A percentile compares a stretch with the other conserved stretches of the same genome.
phyloP scores from a whole-genome alignment of 2,888 invertebrate species.

The Hydroisotoma schaefferi region DNA sequence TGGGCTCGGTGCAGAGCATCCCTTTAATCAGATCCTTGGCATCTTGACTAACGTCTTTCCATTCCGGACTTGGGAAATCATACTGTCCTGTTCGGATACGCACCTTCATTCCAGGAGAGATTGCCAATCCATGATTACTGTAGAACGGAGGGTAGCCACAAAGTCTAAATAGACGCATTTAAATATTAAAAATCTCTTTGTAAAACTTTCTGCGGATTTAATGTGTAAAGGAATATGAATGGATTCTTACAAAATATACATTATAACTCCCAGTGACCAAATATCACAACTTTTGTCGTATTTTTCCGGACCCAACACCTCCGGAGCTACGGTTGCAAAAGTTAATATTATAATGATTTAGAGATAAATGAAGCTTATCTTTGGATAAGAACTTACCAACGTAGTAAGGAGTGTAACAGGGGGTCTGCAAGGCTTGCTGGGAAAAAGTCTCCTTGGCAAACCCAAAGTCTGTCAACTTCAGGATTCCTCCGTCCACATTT shows the following conservation, averaged over 20 bases:
- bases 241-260: slow-evolving; percentile 94
- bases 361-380: background rate
- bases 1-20: slow-evolving; percentile 91
- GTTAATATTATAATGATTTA: too few species aligned
- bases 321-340: slow-evolving; percentile 64
- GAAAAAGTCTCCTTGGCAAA: slow-evolving; percentile 92
- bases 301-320: slow-evolving; percentile 93
- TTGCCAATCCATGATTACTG: slow-evolving; percentile 93
- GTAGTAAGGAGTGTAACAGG: slow-evolving; percentile 99
- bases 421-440: slow-evolving; percentile 88
- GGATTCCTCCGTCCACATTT: slow-evolving; percentile 62
- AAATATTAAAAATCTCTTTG: background rate
- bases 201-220: background rate
- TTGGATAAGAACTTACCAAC: slow-evolving; percentile 65
- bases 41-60: slow-evolving; percentile 88
- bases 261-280: slow-evolving; percentile 98
- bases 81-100: slow-evolving; percentile 93
- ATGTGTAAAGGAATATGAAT: slow-evolving; percentile 12
- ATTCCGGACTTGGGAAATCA: slow-evolving; percentile 93
- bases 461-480: slow-evolving; percentile 98
- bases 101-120: slow-evolving; percentile 99
- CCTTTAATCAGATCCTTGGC: slow-evolving; percentile 93
- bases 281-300: slow-evolving; percentile 99
- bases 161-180: slow-evolving; percentile 55
- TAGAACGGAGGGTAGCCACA: slow-evolving; percentile 99